Conservation (phyloP, 2,797 vertebrate species). For the Rallus crepitans region DNA sequence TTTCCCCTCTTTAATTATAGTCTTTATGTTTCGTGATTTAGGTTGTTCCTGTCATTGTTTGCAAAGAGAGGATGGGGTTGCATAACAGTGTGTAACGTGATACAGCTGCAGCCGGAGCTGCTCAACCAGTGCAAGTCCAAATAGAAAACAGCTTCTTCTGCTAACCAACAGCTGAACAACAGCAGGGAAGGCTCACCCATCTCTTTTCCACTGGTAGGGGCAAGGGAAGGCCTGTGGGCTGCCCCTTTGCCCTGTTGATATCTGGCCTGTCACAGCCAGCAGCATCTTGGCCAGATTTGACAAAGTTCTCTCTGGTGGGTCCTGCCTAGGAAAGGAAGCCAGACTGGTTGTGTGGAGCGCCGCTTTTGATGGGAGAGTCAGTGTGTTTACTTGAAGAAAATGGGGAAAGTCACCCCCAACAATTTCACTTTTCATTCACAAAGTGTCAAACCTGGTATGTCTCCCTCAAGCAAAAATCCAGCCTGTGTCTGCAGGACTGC, state of each 20-base stretch:
- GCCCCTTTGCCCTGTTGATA: background rate
- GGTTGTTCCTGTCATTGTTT: slow-evolving; percentile 45
- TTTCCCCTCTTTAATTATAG: slow-evolving; percentile 44
- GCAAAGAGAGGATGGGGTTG: slow-evolving; percentile 23
- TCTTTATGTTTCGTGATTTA: slow-evolving; percentile 50
- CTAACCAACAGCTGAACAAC: slow-evolving; percentile 44
- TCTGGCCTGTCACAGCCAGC: background rate
- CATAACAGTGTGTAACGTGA: background rate
- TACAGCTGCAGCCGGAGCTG: slow-evolving; percentile 21
- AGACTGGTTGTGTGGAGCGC: background rate
- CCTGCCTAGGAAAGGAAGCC: background rate
- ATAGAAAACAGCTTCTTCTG: slow-evolving; percentile 46
- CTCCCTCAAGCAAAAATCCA: background rate
- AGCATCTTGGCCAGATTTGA: background rate
- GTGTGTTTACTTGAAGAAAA: background rate
- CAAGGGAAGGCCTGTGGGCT: background rate
- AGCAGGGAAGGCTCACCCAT: slow-evolving; percentile 46
- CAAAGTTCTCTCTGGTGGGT: background rate
- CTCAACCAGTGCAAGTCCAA: background rate
- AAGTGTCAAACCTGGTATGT: background rate
- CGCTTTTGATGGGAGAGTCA: background rate
- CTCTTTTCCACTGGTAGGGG: background rate
- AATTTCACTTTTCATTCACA: background rate
- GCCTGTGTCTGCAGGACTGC: background rate
- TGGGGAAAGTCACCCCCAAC: background rate